A percentile compares a stretch with the other conserved stretches of the same genome.
phyloP scores from a whole-genome alignment of 2,888 invertebrate species.

The Cerceris rybyensis region DNA sequence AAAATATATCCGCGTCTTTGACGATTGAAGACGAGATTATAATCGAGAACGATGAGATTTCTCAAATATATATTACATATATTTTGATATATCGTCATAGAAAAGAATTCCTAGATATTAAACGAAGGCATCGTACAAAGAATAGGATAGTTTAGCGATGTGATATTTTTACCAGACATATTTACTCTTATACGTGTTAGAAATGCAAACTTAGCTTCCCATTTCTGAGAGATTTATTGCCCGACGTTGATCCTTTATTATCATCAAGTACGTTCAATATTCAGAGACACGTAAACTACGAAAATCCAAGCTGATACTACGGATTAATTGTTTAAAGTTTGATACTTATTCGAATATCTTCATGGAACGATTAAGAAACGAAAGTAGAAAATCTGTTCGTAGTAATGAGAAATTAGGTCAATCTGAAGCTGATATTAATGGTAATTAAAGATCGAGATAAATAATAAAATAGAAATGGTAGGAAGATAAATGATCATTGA shows the following conservation, averaged over 20 bases:
- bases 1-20: too few relatives aligned
- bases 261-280: too few relatives aligned
- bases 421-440: too few relatives aligned
- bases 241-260: neutral
- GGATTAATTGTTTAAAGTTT: neutral
- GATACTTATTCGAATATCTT: neutral
- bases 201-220: constrained; percentile 6
- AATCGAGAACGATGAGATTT: too few relatives aligned
- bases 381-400: neutral
- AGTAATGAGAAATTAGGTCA: too few relatives aligned
- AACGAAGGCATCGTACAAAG: constrained; percentile 1
- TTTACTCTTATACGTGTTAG: constrained; percentile 8
- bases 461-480: neutral
- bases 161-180: constrained; percentile 32
- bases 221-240: neutral
- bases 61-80: constrained; percentile 26
- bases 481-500: neutral
- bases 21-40: too few relatives aligned
- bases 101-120: too few relatives aligned
- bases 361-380: neutral
- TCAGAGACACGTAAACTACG: neutral
- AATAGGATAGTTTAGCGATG: constrained; percentile 7
- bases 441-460: too few relatives aligned
- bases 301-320: neutral
- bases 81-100: constrained; percentile 13